Conservation (phyloP, 2,797 vertebrate genomes). For the Percopsis omiscomaycus region DNA sequence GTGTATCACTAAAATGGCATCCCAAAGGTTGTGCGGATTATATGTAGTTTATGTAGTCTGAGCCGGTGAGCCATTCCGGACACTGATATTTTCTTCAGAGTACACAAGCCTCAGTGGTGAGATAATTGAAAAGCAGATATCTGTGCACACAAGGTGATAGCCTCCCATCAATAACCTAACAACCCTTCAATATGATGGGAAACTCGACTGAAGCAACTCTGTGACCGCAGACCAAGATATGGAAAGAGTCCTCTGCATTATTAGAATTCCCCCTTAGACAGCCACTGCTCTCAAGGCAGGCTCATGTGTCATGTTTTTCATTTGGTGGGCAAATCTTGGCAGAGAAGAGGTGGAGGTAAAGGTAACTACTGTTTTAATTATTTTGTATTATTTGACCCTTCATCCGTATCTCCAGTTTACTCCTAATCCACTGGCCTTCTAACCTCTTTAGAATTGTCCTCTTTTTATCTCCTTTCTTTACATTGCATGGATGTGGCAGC, state of each 20-base stretch:
- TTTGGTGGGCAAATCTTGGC: constrained; percentile 14
- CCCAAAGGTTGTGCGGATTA: background rate
- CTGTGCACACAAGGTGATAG: constrained; percentile 1
- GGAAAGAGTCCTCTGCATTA: constrained; percentile 10
- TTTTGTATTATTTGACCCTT: background rate
- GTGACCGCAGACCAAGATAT: background rate
- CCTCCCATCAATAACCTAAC: constrained; percentile 11
- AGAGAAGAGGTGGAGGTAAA: background rate
- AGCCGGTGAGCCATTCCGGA: background rate
- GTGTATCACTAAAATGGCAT: background rate
- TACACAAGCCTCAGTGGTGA: background rate
- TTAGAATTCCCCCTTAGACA: constrained; percentile 18
- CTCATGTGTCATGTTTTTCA: constrained; percentile 26
- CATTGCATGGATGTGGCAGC: background rate
- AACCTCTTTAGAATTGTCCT: background rate
- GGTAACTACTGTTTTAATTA: too few relatives aligned
- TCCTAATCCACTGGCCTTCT: background rate
- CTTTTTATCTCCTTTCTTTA: background rate
- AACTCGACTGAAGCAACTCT: background rate
- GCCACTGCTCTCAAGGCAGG: constrained; percentile 7
- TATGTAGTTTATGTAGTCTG: background rate
- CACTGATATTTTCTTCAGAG: constrained; percentile 12
- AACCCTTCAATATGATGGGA: constrained; percentile 12
- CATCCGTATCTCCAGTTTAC: background rate
- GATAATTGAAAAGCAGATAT: constrained; percentile 22